phyloP scores from a whole-genome alignment of 1,140 invertebrate species.

The Brachionus plicatilis region DNA sequence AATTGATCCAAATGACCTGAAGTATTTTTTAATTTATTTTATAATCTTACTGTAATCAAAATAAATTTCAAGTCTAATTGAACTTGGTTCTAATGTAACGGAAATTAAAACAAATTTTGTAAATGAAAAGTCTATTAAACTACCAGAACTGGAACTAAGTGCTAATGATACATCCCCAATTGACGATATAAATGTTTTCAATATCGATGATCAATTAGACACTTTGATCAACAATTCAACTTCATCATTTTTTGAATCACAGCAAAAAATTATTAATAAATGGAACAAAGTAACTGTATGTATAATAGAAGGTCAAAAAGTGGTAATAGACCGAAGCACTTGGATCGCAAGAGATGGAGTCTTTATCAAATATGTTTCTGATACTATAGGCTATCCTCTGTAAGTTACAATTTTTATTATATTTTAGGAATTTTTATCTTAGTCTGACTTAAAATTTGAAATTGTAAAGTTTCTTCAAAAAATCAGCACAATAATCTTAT shows the following conservation, averaged over 20 bases:
- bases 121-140: background rate
- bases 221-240: background rate
- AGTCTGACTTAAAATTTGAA: too few species aligned
- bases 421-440: too few species aligned
- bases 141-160: background rate
- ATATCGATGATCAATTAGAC: constrained; percentile 16
- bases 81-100: background rate
- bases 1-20: constrained; percentile 10
- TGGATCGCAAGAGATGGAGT: background rate
- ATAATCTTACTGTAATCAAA: background rate
- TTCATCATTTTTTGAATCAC: constrained; percentile 13
- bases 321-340: background rate
- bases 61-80: background rate
- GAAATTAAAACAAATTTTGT: constrained; percentile 15
- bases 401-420: background rate
- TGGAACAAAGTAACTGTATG: constrained; percentile 31
- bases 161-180: background rate
- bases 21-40: background rate
- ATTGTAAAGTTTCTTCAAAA: too few species aligned
- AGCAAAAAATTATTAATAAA: constrained; percentile 10
- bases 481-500: too few species aligned
- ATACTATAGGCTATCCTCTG: constrained; percentile 9
- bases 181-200: background rate
- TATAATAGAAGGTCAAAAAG: background rate
- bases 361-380: background rate